Evolutionary conservation across 2,888 invertebrate genomes (phyloP).

Genomic region (Agrotis clavis): DNA sequence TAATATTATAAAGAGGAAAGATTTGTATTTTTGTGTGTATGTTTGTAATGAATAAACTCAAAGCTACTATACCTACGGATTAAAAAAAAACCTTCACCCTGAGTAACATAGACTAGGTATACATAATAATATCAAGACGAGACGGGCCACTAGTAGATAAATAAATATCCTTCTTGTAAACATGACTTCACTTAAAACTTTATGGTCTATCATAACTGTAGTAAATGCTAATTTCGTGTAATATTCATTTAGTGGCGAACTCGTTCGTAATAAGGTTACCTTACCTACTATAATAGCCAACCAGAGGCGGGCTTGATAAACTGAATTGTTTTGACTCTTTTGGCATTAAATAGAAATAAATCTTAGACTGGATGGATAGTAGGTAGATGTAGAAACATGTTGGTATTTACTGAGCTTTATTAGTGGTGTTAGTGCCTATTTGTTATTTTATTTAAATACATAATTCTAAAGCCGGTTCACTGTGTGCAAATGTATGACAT

Average conservation of each 20-base stretch:
- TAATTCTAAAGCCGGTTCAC: neutral
- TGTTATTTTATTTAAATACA: neutral
- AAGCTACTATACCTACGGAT: too few relatives aligned
- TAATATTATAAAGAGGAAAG: too few relatives aligned
- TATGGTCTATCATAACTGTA: too few relatives aligned
- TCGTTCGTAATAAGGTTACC: neutral
- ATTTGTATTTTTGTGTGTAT: too few relatives aligned
- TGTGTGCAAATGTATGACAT: slow-evolving; percentile 9
- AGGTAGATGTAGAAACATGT: neutral
- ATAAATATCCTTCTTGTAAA: neutral
- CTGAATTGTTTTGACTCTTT: neutral
- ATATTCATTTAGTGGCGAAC: neutral
- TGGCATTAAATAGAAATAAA: neutral
- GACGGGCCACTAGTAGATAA: too few relatives aligned
- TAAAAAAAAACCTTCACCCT: too few relatives aligned
- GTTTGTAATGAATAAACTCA: too few relatives aligned
- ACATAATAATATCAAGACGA: too few relatives aligned
- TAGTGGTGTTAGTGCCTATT: neutral
- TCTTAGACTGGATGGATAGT: neutral
- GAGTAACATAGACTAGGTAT: too few relatives aligned
- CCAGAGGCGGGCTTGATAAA: neutral
- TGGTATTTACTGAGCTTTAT: neutral
- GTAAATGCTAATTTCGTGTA: neutral
- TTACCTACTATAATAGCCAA: neutral
- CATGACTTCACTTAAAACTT: too few relatives aligned